phyloP scores from a whole-genome alignment of 2,888 invertebrate species.

The Philopedon plagiatum region DNA sequence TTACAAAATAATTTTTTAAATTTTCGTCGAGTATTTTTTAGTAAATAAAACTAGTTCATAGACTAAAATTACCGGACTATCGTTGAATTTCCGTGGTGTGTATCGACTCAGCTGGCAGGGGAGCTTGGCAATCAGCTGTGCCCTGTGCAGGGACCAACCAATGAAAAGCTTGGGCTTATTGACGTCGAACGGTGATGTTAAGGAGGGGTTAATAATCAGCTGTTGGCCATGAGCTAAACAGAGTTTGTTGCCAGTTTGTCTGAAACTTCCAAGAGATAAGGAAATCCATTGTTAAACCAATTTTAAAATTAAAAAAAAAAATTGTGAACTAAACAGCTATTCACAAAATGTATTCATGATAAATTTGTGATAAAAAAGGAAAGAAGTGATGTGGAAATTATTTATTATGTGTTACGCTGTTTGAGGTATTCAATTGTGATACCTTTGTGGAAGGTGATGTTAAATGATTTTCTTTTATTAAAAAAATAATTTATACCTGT shows the following conservation, averaged over 20 bases:
- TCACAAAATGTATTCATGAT: background rate
- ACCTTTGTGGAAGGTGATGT: no score
- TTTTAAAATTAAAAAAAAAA: no score
- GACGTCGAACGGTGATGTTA: slow-evolving; percentile 54
- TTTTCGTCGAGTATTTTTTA: background rate
- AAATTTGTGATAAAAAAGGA: background rate
- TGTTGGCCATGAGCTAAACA: slow-evolving; percentile 49
- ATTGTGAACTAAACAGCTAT: no score
- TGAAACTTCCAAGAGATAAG: background rate
- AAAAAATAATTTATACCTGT: no score
- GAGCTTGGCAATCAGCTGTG: slow-evolving; percentile 19
- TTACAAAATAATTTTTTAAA: no score
- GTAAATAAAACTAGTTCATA: background rate
- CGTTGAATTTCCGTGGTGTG: background rate
- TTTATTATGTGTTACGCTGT: no score
- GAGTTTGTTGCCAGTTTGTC: slow-evolving; percentile 18
- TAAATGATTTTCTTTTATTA: no score
- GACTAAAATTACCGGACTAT: slow-evolving; percentile 7
- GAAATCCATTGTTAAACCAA: background rate
- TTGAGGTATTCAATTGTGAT: no score
- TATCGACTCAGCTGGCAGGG: slow-evolving; percentile 27
- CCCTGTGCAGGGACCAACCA: slow-evolving; percentile 48
- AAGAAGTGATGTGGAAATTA: background rate
- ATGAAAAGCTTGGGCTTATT: slow-evolving; percentile 51
- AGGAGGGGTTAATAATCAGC: slow-evolving; percentile 59